These are phyloP conservation scores for Cynaeus angustus DNA, from an alignment of 2,888 invertebrate species.

Conservation along the genomic window DNA sequence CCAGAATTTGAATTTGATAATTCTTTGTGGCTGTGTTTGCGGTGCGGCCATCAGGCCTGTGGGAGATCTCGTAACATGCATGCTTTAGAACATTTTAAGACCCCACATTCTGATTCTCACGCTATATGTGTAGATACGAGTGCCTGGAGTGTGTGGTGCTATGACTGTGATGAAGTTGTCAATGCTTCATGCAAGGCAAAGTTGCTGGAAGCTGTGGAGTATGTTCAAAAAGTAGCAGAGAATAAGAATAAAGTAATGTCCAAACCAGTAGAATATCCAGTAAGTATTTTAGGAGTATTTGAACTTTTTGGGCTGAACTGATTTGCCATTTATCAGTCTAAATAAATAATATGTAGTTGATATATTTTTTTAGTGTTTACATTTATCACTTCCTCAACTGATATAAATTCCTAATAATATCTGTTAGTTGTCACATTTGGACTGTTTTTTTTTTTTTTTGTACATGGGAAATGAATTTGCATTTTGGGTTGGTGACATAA, in stretches of 20 bases:
- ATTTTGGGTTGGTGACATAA: no score
- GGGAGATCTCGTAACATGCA: slow-evolving; percentile 81
- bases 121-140: slow-evolving; percentile 82
- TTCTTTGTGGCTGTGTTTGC: slow-evolving; percentile 85
- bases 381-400: not conserved
- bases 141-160: slow-evolving; percentile 85
- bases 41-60: slow-evolving; percentile 86
- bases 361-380: not conserved
- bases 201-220: slow-evolving; percentile 83
- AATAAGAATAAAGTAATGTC: slow-evolving; percentile 24
- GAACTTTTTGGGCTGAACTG: no score
- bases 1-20: slow-evolving; percentile 71
- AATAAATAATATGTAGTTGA: slow-evolving; percentile 11
- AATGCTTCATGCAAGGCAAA: slow-evolving; percentile 77
- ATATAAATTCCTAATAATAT: not conserved
- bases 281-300: no score
- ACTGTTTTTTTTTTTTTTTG: no score
- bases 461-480: no score
- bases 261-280: slow-evolving; percentile 38
- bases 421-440: no score
- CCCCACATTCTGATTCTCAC: slow-evolving; percentile 85
- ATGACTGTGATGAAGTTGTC: slow-evolving; percentile 83
- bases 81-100: slow-evolving; percentile 83
- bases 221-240: slow-evolving; percentile 77
- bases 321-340: no score